Conservation (phyloP, 2,888 invertebrate genomes). For the Drosophila melanocephala region DNA sequence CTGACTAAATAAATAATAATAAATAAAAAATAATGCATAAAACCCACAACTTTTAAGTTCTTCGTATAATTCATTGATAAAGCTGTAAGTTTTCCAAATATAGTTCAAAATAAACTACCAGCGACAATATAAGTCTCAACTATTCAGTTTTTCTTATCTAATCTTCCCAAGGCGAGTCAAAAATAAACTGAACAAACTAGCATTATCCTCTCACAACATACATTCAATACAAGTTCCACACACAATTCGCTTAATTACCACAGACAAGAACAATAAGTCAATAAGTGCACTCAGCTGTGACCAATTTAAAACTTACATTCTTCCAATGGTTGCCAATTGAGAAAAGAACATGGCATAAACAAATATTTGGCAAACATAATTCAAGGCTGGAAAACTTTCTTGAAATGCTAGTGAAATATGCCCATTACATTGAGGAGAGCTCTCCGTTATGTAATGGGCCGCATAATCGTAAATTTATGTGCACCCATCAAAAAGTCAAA, state of each 20-base stretch:
- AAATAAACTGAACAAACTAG: neutral
- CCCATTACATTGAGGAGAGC: slow-evolving; percentile 32
- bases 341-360: neutral
- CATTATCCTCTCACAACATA: neutral
- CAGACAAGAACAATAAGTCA: neutral
- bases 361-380: slow-evolving; percentile 22
- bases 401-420: slow-evolving; percentile 5
- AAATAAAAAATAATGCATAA: neutral
- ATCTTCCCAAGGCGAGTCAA: neutral
- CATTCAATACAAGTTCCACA: neutral
- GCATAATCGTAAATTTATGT: slow-evolving; percentile 72
- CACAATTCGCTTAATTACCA: neutral
- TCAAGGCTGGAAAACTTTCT: slow-evolving; percentile 5
- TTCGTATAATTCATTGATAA: neutral
- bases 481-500: slow-evolving; percentile 58
- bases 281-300: neutral
- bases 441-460: slow-evolving; percentile 59
- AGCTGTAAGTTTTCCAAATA: neutral
- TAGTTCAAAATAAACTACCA: neutral
- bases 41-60: neutral
- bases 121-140: neutral
- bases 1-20: neutral
- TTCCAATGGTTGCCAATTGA: neutral
- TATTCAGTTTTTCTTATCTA: neutral
- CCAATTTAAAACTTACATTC: neutral